Evolutionary conservation across 1,140 invertebrate species (phyloP), one percentile per base, ranked within the genome.

Genomic region (Hestina assimilis): DNA sequence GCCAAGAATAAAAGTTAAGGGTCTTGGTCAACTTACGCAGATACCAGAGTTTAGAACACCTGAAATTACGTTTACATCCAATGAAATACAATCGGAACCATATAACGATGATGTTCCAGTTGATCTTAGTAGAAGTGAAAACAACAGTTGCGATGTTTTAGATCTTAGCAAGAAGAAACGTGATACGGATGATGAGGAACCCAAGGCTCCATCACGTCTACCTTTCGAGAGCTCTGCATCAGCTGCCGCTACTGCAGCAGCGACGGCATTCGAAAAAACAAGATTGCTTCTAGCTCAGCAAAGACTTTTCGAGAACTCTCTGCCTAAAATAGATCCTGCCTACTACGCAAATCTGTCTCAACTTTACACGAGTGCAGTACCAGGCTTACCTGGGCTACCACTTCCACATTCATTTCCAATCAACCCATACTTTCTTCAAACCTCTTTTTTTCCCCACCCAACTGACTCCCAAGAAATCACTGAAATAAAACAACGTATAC

Each of bases 161-260:
- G 96, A 97, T 86, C 91, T 97, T 56, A 96, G 95, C 72, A 95
- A 95, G 63, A 97, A 96, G 78, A 92, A 90, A 54, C 72, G 77
- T n/a, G 83, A 87, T 9, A 72, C 69, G 15, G 88, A 89, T 47
- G 79, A 87, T 2, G 87, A 89, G 7, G 83, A 87, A 6, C 83
- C 83, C 3, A 82, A 82, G 50, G 57, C 63, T 1, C 59, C 58
- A 40, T 68, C 82, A 4, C 73, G 81, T 26, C 73, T 83, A 9
- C 73, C 87, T 0, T 92, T 87, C 48, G 84, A 89, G 53, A 74
- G 69, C 31, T 72, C 70, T 19, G 55, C 74, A 21, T 60, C 76
- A 8, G 59, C 65, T 31, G 75, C 73, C 5, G 75, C 76, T 4
- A 60, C 69, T 9, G 69, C 68, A 14, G 77, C 75, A 23, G 76